Conservation (phyloP, 2,888 invertebrate species). For the Spialia ferax region DNA sequence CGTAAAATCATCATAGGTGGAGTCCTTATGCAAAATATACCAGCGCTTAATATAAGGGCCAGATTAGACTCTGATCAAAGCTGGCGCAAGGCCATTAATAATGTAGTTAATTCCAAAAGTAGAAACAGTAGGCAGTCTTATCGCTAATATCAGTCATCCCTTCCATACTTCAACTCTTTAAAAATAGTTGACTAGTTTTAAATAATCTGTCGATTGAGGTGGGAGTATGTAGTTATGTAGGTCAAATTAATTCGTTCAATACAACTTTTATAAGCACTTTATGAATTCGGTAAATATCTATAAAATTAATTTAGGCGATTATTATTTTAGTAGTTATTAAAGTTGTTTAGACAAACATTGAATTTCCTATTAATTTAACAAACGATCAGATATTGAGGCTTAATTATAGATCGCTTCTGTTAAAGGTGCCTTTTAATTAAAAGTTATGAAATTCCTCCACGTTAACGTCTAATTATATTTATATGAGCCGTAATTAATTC, state of each 20-base stretch:
- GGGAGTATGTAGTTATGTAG: too few relatives aligned
- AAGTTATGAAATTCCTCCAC: conserved; percentile 56
- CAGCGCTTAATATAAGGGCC: too few relatives aligned
- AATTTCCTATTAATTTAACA: conserved; percentile 52
- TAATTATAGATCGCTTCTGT: conserved; percentile 52
- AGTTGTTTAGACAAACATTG: conserved; percentile 49
- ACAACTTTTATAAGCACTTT: neutral
- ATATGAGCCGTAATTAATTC: conserved; percentile 29
- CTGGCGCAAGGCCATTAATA: too few relatives aligned
- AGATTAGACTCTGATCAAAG: too few relatives aligned
- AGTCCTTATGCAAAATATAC: too few relatives aligned
- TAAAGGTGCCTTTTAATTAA: conserved; percentile 54
- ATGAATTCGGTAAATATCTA: conserved; percentile 7
- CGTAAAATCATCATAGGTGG: too few relatives aligned
- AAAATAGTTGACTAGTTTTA: too few relatives aligned
- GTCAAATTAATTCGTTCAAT: neutral
- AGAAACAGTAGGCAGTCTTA: too few relatives aligned
- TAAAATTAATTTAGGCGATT: conserved; percentile 12
- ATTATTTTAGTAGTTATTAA: conserved; percentile 23
- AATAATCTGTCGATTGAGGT: too few relatives aligned
- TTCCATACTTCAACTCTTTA: too few relatives aligned
- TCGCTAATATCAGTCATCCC: too few relatives aligned
- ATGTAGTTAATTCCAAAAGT: too few relatives aligned
- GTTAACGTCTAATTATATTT: conserved; percentile 25
- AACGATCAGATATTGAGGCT: conserved; percentile 55